Percentiles rank a stretch among this genome's conserved stretches.
Conservation (phyloP, 1,140 invertebrate species). For the Drosophila neocordata region DNA sequence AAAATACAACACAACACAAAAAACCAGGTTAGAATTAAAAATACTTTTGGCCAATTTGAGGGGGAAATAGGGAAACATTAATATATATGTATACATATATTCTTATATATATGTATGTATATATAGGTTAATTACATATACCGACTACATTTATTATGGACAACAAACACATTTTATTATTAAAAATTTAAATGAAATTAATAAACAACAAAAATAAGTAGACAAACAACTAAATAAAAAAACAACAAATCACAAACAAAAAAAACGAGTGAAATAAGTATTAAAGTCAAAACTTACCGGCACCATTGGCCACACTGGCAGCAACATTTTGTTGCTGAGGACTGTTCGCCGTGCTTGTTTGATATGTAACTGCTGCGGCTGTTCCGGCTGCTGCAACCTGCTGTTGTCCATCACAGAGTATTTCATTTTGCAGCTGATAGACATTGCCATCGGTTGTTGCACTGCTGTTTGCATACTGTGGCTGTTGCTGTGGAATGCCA, state of each 20-base stretch:
- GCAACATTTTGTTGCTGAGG: conserved; percentile 69
- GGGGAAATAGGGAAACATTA: not conserved
- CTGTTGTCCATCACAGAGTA: conserved; percentile 71
- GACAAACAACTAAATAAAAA: conserved; percentile 57
- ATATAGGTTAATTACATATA: not conserved
- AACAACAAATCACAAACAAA: conserved; percentile 19
- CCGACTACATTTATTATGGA: conserved; percentile 3
- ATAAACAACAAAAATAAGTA: conserved; percentile 29
- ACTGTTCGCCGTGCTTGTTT: conserved; percentile 50
- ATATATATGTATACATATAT: conserved; percentile 7
- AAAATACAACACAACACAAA: conserved; percentile 14
- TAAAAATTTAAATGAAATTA: not conserved
- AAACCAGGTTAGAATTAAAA: conserved; percentile 39
- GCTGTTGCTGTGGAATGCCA: conserved; percentile 74
- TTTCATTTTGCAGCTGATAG: conserved; percentile 78
- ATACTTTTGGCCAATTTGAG: conserved; percentile 8
- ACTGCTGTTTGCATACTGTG: conserved; percentile 46
- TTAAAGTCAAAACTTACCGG: conserved; percentile 58
- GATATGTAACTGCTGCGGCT: conserved; percentile 44
- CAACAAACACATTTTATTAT: not conserved
- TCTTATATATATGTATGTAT: not conserved
- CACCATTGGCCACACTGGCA: conserved; percentile 41
- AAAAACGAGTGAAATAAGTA: conserved; percentile 20
- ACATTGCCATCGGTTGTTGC: conserved; percentile 70
- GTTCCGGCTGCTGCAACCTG: conserved; percentile 55